Evolutionary conservation across 1,140 invertebrate genomes (phyloP), one percentile per base, ranked within the genome.

Genomic region (Oedothorax gibbosus): DNA sequence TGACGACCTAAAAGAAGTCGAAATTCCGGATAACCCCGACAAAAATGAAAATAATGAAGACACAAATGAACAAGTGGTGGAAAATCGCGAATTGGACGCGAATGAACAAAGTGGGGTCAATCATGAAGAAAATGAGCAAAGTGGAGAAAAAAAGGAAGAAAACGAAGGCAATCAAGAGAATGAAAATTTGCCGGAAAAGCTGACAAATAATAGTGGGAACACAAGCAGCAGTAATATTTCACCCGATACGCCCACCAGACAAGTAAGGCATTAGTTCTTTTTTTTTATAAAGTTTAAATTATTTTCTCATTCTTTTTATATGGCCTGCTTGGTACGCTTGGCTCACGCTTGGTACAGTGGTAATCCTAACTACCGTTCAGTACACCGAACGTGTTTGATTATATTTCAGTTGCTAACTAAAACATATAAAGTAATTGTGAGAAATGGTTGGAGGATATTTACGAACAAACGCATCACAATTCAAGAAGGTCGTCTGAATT

Each of bases 221-320:
- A 35, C 35, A 35, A 35, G 35, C 35, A 35, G 35, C 35, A 35
- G 35, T 35, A 35, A 35, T 35, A 11, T 18, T 53, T n/a, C 57
- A 21, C 57, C 49, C 10, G 68, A 86, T 0, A 7, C 62, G n/a
- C 49, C 79, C 77, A 83, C 68, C 81, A 84, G 18, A 84, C 81
- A 68, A 84, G 81, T 84, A 75, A 84, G 62, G 49, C 62, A 77
- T 35, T 11, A 54, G 35, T 53, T 71, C 12, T 60, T 71, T 71
- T 71, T 71, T 53, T 51, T 66, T 66, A 51, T 71, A 53, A 54
- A 18, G 49, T 7, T 20, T n/a, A 50, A 50, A 50, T 51, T 50
- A 11, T 21, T 69, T 50, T 11, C 66, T 50, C 35, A 51, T 69
- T 15, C 49, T 0, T 69, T 68, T 69, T 69, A 35, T 35, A 35